These are phyloP conservation scores for Forficula auricularia DNA, from an alignment of 1,140 invertebrate genomes.

Conservation along the genomic window DNA sequence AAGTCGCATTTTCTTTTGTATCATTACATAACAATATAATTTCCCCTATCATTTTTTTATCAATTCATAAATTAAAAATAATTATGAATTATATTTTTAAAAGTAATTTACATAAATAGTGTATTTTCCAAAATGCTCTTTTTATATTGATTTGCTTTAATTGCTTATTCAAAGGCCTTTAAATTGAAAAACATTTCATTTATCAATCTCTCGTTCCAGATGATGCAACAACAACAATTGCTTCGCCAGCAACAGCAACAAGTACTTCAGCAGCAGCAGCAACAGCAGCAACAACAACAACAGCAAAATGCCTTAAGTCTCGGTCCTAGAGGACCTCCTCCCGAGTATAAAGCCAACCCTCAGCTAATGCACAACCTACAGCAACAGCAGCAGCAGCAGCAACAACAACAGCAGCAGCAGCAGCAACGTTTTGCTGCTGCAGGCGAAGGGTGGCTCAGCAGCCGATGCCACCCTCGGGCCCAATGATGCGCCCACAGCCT, in stretches of 20 bases:
- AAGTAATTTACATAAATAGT: too few species aligned
- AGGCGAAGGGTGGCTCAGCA: constrained; percentile 21
- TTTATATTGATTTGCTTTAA: too few species aligned
- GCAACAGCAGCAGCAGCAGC: constrained; percentile 9
- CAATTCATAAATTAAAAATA: too few species aligned
- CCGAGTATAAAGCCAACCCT: constrained; percentile 7
- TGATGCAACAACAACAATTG: constrained; percentile 19
- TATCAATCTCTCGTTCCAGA: too few species aligned
- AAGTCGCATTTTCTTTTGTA: too few species aligned
- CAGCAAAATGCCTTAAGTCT: neutral
- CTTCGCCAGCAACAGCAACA: constrained; percentile 13
- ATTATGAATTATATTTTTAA: too few species aligned
- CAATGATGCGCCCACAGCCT: constrained; percentile 47
- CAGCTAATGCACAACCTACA: constrained; percentile 1
- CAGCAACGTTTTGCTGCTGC: constrained; percentile 4
- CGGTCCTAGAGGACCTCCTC: neutral
- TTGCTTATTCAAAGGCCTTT: too few species aligned
- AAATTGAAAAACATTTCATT: too few species aligned
- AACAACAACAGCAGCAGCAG: constrained; percentile 19
- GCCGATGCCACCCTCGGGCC: constrained; percentile 47
- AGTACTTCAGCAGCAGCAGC: constrained; percentile 25
- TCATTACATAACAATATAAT: too few species aligned
- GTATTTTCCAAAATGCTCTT: too few species aligned
- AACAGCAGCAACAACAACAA: constrained; percentile 3
- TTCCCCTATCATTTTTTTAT: too few species aligned